These are phyloP conservation scores for Lethenteron reissneri DNA, from an alignment of 2,113 vertebrate genomes.

Conservation along the genomic window DNA sequence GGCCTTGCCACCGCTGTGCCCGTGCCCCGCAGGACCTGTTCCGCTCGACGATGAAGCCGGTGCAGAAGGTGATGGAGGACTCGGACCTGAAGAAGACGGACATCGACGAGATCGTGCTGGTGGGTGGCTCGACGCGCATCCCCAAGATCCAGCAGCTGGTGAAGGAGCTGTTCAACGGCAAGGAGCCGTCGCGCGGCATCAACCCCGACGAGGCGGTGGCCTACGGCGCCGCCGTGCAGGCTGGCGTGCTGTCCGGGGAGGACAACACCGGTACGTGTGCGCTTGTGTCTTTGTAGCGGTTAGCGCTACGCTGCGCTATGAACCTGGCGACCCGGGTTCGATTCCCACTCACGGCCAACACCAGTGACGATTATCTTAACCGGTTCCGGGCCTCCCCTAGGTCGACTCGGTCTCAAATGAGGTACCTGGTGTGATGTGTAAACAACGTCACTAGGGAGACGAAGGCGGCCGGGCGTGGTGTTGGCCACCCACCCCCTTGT, in stretches of 20 bases:
- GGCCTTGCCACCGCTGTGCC: not conserved
- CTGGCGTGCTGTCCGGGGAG: slow-evolving; percentile 85
- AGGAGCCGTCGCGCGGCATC: slow-evolving; percentile 85
- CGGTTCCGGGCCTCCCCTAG: too few species aligned
- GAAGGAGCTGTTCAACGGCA: slow-evolving; percentile 91
- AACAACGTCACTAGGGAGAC: too few species aligned
- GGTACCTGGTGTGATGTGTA: too few species aligned
- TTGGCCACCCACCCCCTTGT: too few species aligned
- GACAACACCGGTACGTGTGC: slow-evolving; percentile 51
- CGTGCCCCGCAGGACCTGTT: slow-evolving; percentile 49
- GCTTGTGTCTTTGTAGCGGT: too few species aligned
- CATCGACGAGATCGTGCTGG: slow-evolving; percentile 87
- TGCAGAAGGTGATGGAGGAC: slow-evolving; percentile 88
- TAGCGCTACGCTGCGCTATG: not conserved
- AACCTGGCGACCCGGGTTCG: too few species aligned
- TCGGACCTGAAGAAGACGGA: slow-evolving; percentile 83
- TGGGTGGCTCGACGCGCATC: slow-evolving; percentile 86
- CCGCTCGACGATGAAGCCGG: slow-evolving; percentile 96
- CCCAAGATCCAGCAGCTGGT: slow-evolving; percentile 93
- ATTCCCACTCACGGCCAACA: too few species aligned
- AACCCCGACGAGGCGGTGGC: slow-evolving; percentile 93
- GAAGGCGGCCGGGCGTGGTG: too few species aligned
- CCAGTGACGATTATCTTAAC: too few species aligned
- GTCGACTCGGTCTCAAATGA: too few species aligned
- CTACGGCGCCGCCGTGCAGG: slow-evolving; percentile 81